These are phyloP conservation scores for Clarias platycephalus DNA, from an alignment of 2,797 vertebrate genomes.

Conservation along the genomic window DNA sequence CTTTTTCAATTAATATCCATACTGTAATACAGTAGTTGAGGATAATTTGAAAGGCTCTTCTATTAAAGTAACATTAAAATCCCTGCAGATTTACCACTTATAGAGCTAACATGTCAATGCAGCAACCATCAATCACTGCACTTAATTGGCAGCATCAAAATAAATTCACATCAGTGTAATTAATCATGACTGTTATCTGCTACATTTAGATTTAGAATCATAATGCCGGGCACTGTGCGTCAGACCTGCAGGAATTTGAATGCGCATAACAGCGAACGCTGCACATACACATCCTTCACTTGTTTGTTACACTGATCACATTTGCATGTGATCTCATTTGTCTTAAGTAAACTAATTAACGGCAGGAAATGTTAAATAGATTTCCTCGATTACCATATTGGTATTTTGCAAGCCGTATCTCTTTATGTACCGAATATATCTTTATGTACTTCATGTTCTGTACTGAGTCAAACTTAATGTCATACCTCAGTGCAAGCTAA, in stretches of 20 bases:
- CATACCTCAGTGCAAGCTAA: background rate
- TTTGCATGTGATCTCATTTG: conserved; percentile 9
- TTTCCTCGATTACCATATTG: background rate
- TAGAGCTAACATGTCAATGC: background rate
- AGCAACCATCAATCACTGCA: conserved; percentile 21
- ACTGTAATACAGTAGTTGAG: too few relatives aligned
- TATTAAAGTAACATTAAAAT: background rate
- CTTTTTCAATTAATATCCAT: too few relatives aligned
- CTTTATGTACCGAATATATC: background rate
- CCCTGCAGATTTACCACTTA: too few relatives aligned
- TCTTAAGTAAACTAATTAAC: background rate
- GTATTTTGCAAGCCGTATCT: background rate
- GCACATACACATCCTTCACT: background rate
- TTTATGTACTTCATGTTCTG: too few relatives aligned
- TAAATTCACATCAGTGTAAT: background rate
- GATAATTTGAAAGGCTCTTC: background rate
- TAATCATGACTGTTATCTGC: background rate
- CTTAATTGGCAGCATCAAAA: conserved; percentile 22
- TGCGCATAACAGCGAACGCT: background rate
- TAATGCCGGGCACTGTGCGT: background rate
- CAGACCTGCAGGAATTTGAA: background rate
- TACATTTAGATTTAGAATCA: background rate
- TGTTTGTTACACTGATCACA: background rate
- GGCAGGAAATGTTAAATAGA: background rate
- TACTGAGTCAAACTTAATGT: background rate